Evolutionary conservation across 2,888 invertebrate species (phyloP), one percentile per base, ranked within the genome.

Genomic region (Chymomyza caudatula): DNA sequence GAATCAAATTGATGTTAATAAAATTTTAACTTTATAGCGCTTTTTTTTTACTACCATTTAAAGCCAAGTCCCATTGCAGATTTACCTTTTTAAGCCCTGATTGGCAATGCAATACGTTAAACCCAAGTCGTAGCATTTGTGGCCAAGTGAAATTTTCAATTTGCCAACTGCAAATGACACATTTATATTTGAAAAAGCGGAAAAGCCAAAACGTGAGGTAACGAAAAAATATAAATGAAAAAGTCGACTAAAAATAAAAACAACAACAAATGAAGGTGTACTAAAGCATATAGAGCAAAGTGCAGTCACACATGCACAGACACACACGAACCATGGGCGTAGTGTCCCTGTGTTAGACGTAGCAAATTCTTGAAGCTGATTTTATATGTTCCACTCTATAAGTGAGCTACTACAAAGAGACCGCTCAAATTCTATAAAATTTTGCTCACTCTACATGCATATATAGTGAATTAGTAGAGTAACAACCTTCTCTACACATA

Each of bases 101-200:
- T 37, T 37, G 29, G 29, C 29, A 11, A 2, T 37, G 29, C 29
- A 37, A 11, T 37, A 37, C 29, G 29, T 37, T 37, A 37, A 37
- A 11, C 29, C 3, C 2, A 11, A 37, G 29, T 37, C 29, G 29
- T 37, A 37, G 29, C 11, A 11, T 37, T 37, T 37, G 29, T 37
- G 29, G 29, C 29, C 29, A 37, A 37, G 3, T 3, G 29, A 37
- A 37, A 78, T 69, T 73, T 77, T 66, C 60, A 77, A 66, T 73
- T 70, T 67, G 63, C 54, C 42, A 68, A 69, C 76, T 78, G 77
- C 79, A 67, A 78, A 69, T 78, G 76, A 76, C 68, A 68, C 73
- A 76, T 73, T 76, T 68, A 70, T 62, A 58, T 55, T 25, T 54
- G 11, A 4, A 29, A 17, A 51, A 13, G 13, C 6, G 22, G 20